phyloP scores from a whole-genome alignment of 2,888 invertebrate species.

The Acronicta alni region DNA sequence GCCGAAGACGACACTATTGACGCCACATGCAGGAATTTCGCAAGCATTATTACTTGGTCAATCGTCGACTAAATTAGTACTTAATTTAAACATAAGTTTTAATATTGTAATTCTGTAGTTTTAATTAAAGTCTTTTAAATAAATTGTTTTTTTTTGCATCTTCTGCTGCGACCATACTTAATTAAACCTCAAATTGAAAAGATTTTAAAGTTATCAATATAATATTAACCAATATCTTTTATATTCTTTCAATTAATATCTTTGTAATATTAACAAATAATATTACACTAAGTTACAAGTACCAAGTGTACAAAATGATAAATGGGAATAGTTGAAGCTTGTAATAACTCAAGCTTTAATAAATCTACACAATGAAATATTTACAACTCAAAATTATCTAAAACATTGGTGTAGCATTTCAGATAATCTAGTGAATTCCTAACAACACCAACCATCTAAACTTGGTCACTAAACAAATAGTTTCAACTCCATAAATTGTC shows the following conservation, averaged over 20 bases:
- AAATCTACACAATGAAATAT: constrained; percentile 6
- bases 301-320: not conserved
- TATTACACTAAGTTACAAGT: not conserved
- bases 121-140: too few relatives aligned
- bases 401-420: constrained; percentile 14
- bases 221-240: not conserved
- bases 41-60: too few relatives aligned
- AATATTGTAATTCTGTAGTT: too few relatives aligned
- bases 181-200: not conserved
- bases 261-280: not conserved
- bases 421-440: constrained; percentile 27
- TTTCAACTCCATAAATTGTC: constrained; percentile 53
- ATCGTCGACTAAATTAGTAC: too few relatives aligned
- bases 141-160: too few relatives aligned
- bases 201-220: not conserved
- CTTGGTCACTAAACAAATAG: constrained; percentile 53
- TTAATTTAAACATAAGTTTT: too few relatives aligned
- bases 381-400: constrained; percentile 12
- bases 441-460: constrained; percentile 30
- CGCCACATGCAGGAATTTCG: too few relatives aligned
- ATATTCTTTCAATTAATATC: too few relatives aligned
- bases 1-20: too few relatives aligned
- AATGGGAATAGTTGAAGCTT: constrained; percentile 6
- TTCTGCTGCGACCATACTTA: too few relatives aligned
- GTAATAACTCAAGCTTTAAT: constrained; percentile 7